Conservation (phyloP, 1,140 invertebrate genomes). For the Drosophila tani region DNA sequence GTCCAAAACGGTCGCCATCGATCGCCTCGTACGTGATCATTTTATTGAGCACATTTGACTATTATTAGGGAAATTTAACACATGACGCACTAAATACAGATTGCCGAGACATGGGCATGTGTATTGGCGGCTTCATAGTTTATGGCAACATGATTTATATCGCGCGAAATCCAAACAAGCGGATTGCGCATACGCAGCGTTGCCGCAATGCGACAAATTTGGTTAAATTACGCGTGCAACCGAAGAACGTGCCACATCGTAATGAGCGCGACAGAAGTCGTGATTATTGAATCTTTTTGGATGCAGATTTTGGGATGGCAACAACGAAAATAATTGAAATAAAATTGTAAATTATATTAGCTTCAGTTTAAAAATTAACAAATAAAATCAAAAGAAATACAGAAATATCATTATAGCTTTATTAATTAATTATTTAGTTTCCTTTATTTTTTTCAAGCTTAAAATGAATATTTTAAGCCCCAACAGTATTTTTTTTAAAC, state of each 20-base stretch:
- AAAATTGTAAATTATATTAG: background rate
- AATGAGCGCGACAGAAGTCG: conserved; percentile 31
- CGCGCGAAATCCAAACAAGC: conserved; percentile 47
- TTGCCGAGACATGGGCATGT: conserved; percentile 48
- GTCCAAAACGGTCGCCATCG: conserved; percentile 50
- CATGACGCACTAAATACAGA: conserved; percentile 57
- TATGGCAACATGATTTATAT: conserved; percentile 79
- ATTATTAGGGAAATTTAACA: conserved; percentile 83
- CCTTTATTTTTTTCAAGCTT: no score
- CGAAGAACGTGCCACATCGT: conserved; percentile 46
- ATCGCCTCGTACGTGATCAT: conserved; percentile 75
- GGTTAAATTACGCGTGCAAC: conserved; percentile 69
- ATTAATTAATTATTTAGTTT: no score
- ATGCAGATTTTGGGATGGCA: conserved; percentile 3
- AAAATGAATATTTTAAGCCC: background rate
- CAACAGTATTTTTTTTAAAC: background rate
- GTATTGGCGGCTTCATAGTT: conserved; percentile 47
- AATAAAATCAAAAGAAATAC: no score
- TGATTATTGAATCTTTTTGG: conserved; percentile 4
- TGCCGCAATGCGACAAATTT: conserved; percentile 58
- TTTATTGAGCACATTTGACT: conserved; percentile 84
- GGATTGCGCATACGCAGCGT: conserved; percentile 71
- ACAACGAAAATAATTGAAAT: no score
- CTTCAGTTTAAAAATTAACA: no score
- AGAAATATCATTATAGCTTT: no score